phyloP scores from a whole-genome alignment of 2,797 vertebrate species.

The Melopsittacus undulatus region DNA sequence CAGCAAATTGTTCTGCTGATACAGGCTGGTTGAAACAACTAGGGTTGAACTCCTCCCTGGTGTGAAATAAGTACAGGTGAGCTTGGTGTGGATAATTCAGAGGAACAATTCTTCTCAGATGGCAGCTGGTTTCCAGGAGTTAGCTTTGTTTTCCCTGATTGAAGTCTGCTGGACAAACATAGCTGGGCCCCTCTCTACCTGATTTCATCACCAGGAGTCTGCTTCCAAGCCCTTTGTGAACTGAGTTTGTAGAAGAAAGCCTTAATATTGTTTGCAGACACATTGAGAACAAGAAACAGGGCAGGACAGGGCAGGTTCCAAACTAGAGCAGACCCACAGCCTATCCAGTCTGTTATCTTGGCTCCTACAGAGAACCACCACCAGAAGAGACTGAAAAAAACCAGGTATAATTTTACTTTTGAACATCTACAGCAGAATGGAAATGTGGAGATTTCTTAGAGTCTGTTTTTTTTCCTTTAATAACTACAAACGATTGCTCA shows the following conservation, averaged over 20 bases:
- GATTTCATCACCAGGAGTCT: rapidly evolving
- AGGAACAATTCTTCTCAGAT: background rate
- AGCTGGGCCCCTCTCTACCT: background rate
- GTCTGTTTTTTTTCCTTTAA: background rate
- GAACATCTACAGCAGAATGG: rapidly evolving
- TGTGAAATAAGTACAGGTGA: background rate
- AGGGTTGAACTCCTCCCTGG: background rate
- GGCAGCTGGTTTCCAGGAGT: background rate
- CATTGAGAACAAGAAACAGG: background rate
- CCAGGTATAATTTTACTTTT: background rate
- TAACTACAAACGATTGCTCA: background rate
- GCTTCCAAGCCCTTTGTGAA: background rate
- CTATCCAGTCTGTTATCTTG: rapidly evolving
- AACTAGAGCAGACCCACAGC: background rate
- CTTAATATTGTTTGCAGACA: background rate
- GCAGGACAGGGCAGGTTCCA: background rate
- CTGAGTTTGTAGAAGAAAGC: background rate
- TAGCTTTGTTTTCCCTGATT: background rate
- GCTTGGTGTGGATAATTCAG: slow-evolving; percentile 2
- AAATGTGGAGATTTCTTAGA: background rate
- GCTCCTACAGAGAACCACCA: background rate
- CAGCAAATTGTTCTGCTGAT: background rate
- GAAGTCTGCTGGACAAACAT: background rate
- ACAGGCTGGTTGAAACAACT: background rate
- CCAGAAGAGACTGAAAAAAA: background rate